Percentiles rank a stretch among this genome's conserved stretches.
phyloP scores from a whole-genome alignment of 2,888 invertebrate species.

The Acanthosepion pharaonis region DNA sequence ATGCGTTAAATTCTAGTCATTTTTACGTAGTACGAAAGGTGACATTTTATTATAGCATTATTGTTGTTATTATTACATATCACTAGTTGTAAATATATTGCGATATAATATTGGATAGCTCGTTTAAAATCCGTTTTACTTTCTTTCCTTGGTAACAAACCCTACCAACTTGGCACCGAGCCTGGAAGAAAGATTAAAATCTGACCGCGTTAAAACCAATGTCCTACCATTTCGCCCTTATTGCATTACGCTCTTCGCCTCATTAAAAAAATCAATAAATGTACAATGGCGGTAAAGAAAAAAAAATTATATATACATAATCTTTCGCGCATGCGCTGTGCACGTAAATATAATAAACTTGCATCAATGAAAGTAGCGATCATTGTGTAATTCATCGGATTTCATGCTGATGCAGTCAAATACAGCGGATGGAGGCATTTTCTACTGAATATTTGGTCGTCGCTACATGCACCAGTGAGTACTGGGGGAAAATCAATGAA shows the following conservation, averaged over 20 bases:
- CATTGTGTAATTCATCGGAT: neutral
- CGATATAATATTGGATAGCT: too few relatives aligned
- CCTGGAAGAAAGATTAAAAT: neutral
- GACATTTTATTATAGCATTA: too few relatives aligned
- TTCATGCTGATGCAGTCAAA: neutral
- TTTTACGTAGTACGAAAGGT: too few relatives aligned
- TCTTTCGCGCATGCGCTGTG: neutral
- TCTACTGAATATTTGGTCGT: neutral
- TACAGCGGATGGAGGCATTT: neutral
- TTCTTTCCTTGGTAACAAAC: too few relatives aligned
- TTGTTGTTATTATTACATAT: too few relatives aligned
- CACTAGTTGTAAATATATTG: too few relatives aligned
- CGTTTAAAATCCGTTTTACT: too few relatives aligned
- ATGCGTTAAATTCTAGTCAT: too few relatives aligned
- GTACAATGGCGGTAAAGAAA: neutral
- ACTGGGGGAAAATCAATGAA: neutral
- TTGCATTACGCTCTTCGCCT: neutral
- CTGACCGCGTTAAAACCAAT: neutral
- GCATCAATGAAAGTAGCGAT: neutral
- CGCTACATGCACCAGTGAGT: neutral
- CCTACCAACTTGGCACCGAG: too few relatives aligned
- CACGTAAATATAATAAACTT: too few relatives aligned
- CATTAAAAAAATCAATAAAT: neutral
- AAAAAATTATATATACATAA: neutral
- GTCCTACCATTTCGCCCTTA: neutral